Base-by-base conservation (phyloP, 2,888 invertebrate species). In the Trilocha varians region DNA sequence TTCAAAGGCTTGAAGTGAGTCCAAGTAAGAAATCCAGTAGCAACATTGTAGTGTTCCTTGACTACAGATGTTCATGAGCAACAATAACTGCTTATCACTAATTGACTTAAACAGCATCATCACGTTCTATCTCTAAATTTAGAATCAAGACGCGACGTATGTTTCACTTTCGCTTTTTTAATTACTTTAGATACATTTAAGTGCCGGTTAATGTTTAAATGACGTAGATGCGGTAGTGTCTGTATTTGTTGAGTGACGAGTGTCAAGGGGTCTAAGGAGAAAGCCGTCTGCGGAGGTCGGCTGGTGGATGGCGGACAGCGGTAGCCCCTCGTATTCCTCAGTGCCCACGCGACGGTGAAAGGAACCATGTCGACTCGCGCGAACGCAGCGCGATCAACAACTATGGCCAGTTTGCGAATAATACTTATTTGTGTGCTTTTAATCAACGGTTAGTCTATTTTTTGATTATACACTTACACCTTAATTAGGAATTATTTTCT, bases 331-430 rank as follows among this genome's bases (percentile, higher is more conserved):
- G 37, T 5, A 18, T 14, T 13, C 13, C 60, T 55, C 79, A 85
- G 84, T 85, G 71, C 71, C 78, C 73, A 59, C 66, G 75, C 78
- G 80, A 50, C 76, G 70, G 84, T 84, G 84, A 85, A 84, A 82
- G 84, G 85, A 56, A 61, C 57, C 65, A 79, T 79, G 79, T 72
- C 75, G 70, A 65, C 65, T 59, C 59, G 56, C 47, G 66, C 63
- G 59, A 67, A 62, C 65, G 49, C 63, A 59, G 61, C 55, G 53
- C 67, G 69, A 55, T 60, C 66, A 44, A 50, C 44, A 53, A 57
- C 63, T 62, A 78, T 76, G 74, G 63, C 71, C 64, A 66, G 69
- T 50, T 46, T 72, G 74, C 72, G 76, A 70, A 69, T 79, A 65
- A 60, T 82, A 50, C 47, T 78, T 46, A 66, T 82, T 51, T 78